Base-by-base conservation (phyloP, 1,140 invertebrate species). In the Colletes latitarsis region DNA sequence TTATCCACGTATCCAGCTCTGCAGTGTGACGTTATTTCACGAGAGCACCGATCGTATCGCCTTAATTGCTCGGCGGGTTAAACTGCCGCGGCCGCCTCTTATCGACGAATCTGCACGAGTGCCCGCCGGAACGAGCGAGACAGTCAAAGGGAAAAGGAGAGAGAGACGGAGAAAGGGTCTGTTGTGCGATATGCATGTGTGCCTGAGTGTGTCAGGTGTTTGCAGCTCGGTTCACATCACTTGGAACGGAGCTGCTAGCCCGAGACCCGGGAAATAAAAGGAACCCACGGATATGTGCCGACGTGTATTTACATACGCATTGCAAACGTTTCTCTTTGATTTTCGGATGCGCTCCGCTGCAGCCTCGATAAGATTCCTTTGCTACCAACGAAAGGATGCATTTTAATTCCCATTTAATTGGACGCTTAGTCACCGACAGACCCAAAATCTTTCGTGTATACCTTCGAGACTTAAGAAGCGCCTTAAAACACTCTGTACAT, bases 31-130 rank as follows among this genome's bases (percentile, higher is more conserved):
- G 90, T 91, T 92, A 90, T 92, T 92, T 90, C 88, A 85, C 84
- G 82, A 90, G 81, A 84, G 88, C 71, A 74, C 77, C 88, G 90
- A 91, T 91, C 87, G 83, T 92, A 92, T 92, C 91, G 83, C 81
- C 88, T 92, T 92, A 92, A 92, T 92, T 92, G 90, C 88, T 87
- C 88, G 88, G 81, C 87, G 90, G 91, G 91, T 91, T 91, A 91
- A 92, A 92, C 90, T 90, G 90, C 89, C 89, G 87, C 87, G 87
- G 85, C 79, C 85, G 77, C 85, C 87, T 88, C 88, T 91, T 92
- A 92, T 92, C 91, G 88, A 83, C 68, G 83, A 74, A 91, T 91
- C 88, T 90, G 85, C 82, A 84, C 88, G 84, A 90, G 82, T 79
- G 86, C 71, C 39, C 52, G 74, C 66, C 64, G 77, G 63, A 71